Conservation (phyloP, 2,888 invertebrate species). For the Eupeodes latifasciatus region DNA sequence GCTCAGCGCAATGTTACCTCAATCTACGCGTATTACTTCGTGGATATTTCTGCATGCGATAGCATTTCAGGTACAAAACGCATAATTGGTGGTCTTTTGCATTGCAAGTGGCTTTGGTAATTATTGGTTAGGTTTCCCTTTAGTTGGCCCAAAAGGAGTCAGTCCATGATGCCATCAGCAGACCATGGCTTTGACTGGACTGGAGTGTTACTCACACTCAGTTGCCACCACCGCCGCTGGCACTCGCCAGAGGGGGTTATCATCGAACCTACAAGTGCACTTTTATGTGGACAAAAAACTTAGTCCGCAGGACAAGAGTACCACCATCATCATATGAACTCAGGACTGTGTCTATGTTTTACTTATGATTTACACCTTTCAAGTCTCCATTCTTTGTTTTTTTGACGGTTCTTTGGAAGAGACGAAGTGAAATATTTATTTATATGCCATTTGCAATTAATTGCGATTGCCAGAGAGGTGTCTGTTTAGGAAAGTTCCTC, state of each 20-base stretch:
- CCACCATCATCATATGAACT: constrained; percentile 41
- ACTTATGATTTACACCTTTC: constrained; percentile 76
- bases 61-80: constrained; percentile 58
- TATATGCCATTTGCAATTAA: constrained; percentile 71
- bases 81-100: constrained; percentile 73
- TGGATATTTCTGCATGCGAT: background rate
- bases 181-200: constrained; percentile 27
- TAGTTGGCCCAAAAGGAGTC: constrained; percentile 61
- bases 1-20: background rate
- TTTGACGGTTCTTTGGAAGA: background rate
- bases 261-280: constrained; percentile 1
- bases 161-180: constrained; percentile 17
- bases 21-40: constrained; percentile 36
- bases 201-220: constrained; percentile 50
- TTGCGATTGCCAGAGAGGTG: constrained; percentile 69
- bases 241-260: too few relatives aligned
- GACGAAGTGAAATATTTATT: constrained; percentile 58
- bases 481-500: constrained; percentile 59
- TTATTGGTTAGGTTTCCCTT: constrained; percentile 53
- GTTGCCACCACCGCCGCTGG: background rate
- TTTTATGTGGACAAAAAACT: constrained; percentile 43
- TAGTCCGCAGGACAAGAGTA: constrained; percentile 21
- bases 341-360: constrained; percentile 59
- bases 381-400: constrained; percentile 30
- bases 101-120: constrained; percentile 70